Conservation (phyloP, 2,888 invertebrate genomes). For the Chydorus sphaericus region DNA sequence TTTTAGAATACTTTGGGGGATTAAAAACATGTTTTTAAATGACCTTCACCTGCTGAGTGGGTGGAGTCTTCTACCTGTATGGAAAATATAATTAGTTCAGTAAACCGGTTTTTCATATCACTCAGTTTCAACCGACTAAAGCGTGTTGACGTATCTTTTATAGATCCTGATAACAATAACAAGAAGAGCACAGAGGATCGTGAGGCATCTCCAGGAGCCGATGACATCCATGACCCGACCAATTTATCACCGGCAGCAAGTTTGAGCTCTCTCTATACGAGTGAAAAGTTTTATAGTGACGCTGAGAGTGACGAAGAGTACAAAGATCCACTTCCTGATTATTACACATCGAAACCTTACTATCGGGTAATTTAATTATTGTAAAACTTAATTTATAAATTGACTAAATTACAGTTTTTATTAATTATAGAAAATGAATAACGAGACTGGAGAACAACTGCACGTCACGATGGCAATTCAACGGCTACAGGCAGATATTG, state of each 20-base stretch:
- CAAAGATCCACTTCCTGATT: slow-evolving; percentile 10
- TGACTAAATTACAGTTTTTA: background rate
- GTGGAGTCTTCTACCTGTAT: too few species aligned
- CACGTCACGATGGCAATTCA: slow-evolving; percentile 10
- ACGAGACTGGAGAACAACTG: background rate
- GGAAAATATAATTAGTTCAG: too few species aligned
- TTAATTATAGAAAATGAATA: background rate
- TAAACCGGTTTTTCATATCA: too few species aligned
- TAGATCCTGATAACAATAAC: too few species aligned
- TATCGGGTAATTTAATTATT: background rate
- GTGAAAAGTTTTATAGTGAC: slow-evolving; percentile 24
- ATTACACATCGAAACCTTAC: background rate
- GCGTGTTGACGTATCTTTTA: too few species aligned
- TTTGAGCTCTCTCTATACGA: slow-evolving; percentile 19
- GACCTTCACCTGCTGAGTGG: too few species aligned
- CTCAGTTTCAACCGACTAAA: too few species aligned
- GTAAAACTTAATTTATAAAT: background rate
- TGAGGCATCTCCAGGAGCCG: too few species aligned
- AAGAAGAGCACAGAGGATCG: too few species aligned
- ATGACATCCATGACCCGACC: too few species aligned
- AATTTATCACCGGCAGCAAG: slow-evolving; percentile 10
- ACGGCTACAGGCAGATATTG: slow-evolving; percentile 7
- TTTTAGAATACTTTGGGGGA: too few species aligned
- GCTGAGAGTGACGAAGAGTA: slow-evolving; percentile 14
- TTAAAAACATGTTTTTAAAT: too few species aligned